Conservation (phyloP, 2,888 invertebrate species). For the Pseudococcus viburni region DNA sequence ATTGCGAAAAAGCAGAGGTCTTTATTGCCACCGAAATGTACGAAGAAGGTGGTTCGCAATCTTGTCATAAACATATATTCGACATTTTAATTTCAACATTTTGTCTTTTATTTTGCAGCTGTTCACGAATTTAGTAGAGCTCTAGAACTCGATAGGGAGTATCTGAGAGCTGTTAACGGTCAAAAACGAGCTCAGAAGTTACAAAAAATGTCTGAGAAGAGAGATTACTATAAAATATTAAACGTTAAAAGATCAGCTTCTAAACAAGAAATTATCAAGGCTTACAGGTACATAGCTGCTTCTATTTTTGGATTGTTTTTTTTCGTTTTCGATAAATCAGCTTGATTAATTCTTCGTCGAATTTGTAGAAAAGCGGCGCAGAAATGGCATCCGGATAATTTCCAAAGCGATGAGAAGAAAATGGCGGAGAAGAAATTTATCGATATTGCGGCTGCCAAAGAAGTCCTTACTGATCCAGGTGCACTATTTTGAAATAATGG, state of each 20-base stretch:
- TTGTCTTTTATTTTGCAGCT: slow-evolving; percentile 75
- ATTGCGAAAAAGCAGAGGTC: slow-evolving; percentile 94
- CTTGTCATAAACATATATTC: not conserved
- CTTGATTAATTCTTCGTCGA: slow-evolving; percentile 25
- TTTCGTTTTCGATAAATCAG: slow-evolving; percentile 4
- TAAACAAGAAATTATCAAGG: slow-evolving; percentile 95
- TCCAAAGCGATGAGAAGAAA: slow-evolving; percentile 88
- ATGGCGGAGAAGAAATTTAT: slow-evolving; percentile 97
- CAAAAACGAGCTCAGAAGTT: slow-evolving; percentile 88
- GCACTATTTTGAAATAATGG: slow-evolving; percentile 35
- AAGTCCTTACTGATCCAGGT: slow-evolving; percentile 83
- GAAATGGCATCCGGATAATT: slow-evolving; percentile 99
- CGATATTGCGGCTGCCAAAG: slow-evolving; percentile 98
- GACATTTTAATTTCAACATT: not conserved
- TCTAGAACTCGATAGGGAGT: slow-evolving; percentile 83
- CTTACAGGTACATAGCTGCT: slow-evolving; percentile 78
- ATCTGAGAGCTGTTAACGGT: slow-evolving; percentile 90
- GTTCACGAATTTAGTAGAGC: slow-evolving; percentile 90
- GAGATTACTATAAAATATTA: slow-evolving; percentile 98
- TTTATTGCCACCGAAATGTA: slow-evolving; percentile 90
- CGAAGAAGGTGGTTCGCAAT: slow-evolving; percentile 80
- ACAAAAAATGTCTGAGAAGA: slow-evolving; percentile 91
- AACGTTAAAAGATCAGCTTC: slow-evolving; percentile 90
- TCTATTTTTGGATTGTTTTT: not conserved
- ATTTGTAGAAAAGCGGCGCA: slow-evolving; percentile 88